phyloP scores from a whole-genome alignment of 23 tunicate genomes.

The Corella eumyota region DNA sequence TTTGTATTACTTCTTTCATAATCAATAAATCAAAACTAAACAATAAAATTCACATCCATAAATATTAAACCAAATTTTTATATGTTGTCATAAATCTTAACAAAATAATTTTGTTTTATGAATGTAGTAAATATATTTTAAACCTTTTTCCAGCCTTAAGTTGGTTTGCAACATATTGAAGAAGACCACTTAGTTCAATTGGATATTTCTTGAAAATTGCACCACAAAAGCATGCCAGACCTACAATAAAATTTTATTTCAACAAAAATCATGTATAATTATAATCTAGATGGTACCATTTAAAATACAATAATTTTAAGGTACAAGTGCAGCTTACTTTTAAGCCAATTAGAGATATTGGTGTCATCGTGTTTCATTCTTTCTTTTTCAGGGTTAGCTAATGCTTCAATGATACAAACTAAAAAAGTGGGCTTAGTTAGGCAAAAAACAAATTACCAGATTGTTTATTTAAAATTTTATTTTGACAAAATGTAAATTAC shows the following conservation, averaged over 20 bases:
- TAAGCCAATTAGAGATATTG: conserved; percentile 95
- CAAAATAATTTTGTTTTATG: no score
- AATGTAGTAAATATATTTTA: neutral
- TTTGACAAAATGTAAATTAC: conserved; percentile 8
- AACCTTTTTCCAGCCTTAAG: conserved; percentile 94
- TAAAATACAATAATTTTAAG: neutral
- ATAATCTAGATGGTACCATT: neutral
- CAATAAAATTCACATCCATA: neutral
- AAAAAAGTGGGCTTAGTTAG: no score
- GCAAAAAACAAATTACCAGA: neutral
- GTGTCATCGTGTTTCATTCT: conserved; percentile 98
- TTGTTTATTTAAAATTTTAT: neutral
- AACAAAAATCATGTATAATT: neutral
- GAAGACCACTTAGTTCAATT: conserved; percentile 73
- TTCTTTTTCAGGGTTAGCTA: conserved; percentile 94
- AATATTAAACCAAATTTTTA: neutral
- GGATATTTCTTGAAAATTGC: conserved; percentile 90
- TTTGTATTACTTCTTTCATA: conserved; percentile 97
- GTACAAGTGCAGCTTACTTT: conserved; percentile 30
- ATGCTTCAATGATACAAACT: conserved; percentile 95
- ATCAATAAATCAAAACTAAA: conserved; percentile 78
- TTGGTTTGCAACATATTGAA: conserved; percentile 97
- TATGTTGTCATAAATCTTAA: neutral
- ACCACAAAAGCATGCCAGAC: conserved; percentile 93
- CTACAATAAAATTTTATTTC: conserved; percentile 8